Evolutionary conservation across 2,888 invertebrate genomes (phyloP), one percentile per base, ranked within the genome.

Genomic region (Rutpela maculata): DNA sequence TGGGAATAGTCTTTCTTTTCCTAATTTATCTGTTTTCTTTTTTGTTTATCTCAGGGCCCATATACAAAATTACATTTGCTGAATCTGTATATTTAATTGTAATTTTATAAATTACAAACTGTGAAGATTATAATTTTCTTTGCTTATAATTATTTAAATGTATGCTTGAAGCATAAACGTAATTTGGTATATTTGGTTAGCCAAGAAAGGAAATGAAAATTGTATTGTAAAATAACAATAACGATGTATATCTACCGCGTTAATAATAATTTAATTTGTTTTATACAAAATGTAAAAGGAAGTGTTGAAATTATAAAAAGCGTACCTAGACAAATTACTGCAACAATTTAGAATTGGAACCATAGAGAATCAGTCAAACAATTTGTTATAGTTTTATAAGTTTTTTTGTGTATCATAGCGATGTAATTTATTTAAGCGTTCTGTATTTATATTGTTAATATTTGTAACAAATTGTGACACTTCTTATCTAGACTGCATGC

Each of bases 351-450:
- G 12, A 43, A 6, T 63, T 12, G 18, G 17, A 63, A 38, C 63
- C 63, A 38, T 63, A 18, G 3, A 63, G 26, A 15, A 63, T 63
- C n/a, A 15, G 38, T n/a, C 38, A 63, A 35, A 63, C 63, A 38
- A 63, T 63, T 63, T 17, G 63, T 63, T 63, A 35, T 35, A 18
- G 63, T 63, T 63, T 63, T 60, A 35, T 11, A 38, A 38, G 1
- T 38, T 43, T 11, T 43, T 43, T 12, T 43, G 12, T 43, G 12
- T 43, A 10, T 12, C 7, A 35, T 35, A 4, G 15, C 43, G 2
- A 9, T 43, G 43, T 43, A 43, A 43, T 12, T 43, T 43, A 43
- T 43, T 43, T 43, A 43, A 43, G 12, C 15, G 43, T 43, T 2
- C 15, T 1, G 43, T 43, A n/a, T 43, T 43, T 43, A 15, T 15